Base-by-base conservation (phyloP, 2,888 invertebrate species). In the Tetragonula carbonaria region DNA sequence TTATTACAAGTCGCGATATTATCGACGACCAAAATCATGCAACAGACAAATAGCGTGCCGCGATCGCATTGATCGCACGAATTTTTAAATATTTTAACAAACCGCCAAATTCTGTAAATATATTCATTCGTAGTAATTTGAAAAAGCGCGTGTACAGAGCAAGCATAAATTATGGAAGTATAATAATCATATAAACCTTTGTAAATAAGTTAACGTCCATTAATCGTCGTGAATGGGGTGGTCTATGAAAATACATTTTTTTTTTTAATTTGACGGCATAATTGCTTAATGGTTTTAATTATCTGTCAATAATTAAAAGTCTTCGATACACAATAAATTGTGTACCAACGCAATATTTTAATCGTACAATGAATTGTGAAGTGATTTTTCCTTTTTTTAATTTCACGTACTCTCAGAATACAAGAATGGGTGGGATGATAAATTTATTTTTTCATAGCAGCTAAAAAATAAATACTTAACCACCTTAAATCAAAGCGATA, bases 161-260 rank as follows among this genome's bases (percentile, higher is more conserved):
- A 91, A 91, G 82, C 87, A 91, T 92, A 93, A 92, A 91, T 93
- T 93, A 92, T 91, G 78, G 87, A 86, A 87, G 72, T 86, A 88
- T 88, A 82, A 74, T 90, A 91, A 87, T 84, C 82, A 45, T 84
- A 72, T 85, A 87, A 81, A 78, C 73, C 82, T 71, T 80, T 90
- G 90, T 90, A 90, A 81, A 90, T 90, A 90, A 88, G 82, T 88
- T 88, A 85, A 76, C 83, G 80, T 85, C 78, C 82, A 87, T 79
- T 83, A 75, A 78, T 84, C 75, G 81, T 79, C 67, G 82, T 84
- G 86, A 86, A 66, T 85, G 71, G 86, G 83, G 82, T 89, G 91
- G 86, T 89, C 86, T 79, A 57, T 21, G 68, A 80, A 67, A 71
- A 80, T 82, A 53, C 68, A 65, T 74, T 72, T 62, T 81, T 84